Evolutionary conservation across 2,888 invertebrate genomes (phyloP).

Genomic region (Drosophila glabriapex): DNA sequence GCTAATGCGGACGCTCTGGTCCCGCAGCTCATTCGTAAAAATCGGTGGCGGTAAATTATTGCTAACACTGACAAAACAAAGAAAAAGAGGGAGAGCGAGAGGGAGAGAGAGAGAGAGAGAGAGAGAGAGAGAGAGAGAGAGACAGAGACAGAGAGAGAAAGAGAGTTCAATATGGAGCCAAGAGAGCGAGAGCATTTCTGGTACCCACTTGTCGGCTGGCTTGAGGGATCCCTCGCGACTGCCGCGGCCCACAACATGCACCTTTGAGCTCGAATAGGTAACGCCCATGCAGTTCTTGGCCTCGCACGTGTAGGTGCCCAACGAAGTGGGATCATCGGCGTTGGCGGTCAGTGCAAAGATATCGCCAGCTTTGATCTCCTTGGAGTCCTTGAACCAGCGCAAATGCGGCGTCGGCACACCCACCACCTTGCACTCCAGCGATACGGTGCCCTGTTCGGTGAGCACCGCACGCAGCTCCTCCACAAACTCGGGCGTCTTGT

Average conservation of each 20-base stretch:
- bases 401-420: conserved; percentile 94
- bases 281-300: conserved; percentile 95
- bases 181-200: neutral
- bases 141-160: neutral
- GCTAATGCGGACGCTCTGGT: conserved; percentile 91
- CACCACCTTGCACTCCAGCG: conserved; percentile 95
- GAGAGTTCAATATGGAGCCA: neutral
- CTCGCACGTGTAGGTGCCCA: conserved; percentile 95
- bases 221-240: conserved; percentile 90
- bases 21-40: conserved; percentile 91
- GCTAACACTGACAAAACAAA: conserved; percentile 65
- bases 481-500: conserved; percentile 94
- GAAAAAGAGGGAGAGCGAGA: conserved; percentile 8
- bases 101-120: neutral
- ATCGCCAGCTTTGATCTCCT: conserved; percentile 95
- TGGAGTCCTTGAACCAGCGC: conserved; percentile 93
- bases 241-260: conserved; percentile 91
- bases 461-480: conserved; percentile 93
- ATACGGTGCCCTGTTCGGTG: conserved; percentile 95
- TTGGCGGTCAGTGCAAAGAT: conserved; percentile 94
- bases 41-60: conserved; percentile 89
- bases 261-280: conserved; percentile 92
- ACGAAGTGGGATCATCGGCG: conserved; percentile 93
- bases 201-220: conserved; percentile 88
- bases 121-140: conserved; percentile 11